Percentiles rank a stretch among this genome's conserved stretches.
Evolutionary conservation across 2,113 vertebrate species (phyloP).

Genomic region (Leucopsar rothschildi): DNA sequence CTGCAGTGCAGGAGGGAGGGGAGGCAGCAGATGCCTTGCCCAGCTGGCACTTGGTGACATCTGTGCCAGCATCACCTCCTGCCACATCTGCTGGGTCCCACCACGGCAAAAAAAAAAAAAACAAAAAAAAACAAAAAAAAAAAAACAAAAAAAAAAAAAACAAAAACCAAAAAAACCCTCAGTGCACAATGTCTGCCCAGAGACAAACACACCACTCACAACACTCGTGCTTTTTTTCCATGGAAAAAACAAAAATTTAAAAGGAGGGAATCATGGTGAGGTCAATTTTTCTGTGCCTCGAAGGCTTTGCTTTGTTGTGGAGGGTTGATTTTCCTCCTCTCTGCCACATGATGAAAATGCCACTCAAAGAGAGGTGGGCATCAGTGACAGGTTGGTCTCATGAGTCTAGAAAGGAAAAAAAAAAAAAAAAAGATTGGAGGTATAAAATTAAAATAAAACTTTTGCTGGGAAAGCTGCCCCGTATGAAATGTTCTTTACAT

Average conservation of each 20-base stretch:
- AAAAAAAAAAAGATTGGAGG: background rate
- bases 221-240: background rate
- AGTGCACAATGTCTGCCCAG: background rate
- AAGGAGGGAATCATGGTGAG: background rate
- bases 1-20: background rate
- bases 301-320: background rate
- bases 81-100: background rate
- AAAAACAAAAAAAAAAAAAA: background rate
- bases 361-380: background rate
- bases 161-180: background rate
- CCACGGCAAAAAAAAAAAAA: background rate
- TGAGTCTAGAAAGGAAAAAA: background rate
- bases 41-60: conserved; percentile 33
- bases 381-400: background rate
- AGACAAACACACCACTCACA: background rate
- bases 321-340: background rate
- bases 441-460: background rate
- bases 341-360: background rate
- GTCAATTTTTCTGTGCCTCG: background rate
- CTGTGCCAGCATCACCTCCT: conserved; percentile 12
- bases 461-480: background rate
- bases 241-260: background rate
- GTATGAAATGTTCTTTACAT: accelerated
- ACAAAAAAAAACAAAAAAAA: background rate
- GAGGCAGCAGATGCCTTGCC: background rate